Conservation (phyloP, 2,797 vertebrate genomes). For the Pipistrellus kuhlii region DNA sequence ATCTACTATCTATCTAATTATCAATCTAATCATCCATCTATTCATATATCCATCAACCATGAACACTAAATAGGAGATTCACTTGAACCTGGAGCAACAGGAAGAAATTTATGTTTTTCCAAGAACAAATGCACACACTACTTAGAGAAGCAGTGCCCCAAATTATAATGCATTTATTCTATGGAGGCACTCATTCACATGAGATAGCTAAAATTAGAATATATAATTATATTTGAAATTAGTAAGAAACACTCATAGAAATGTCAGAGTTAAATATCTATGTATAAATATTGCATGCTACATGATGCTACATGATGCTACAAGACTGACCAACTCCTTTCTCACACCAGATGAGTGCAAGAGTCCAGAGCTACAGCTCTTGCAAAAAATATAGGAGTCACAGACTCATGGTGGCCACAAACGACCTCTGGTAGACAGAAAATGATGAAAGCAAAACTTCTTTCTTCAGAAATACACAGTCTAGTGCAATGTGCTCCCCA, state of each 20-base stretch:
- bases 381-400: background rate
- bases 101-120: background rate
- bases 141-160: background rate
- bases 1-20: background rate
- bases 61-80: background rate
- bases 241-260: background rate
- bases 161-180: background rate
- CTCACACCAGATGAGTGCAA: background rate
- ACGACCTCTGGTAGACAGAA: background rate
- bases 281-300: background rate
- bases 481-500: background rate
- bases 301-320: too few species aligned
- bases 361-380: background rate
- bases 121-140: background rate
- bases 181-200: background rate
- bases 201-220: background rate
- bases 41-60: background rate
- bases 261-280: background rate
- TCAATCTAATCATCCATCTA: background rate
- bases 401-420: background rate
- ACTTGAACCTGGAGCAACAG: background rate
- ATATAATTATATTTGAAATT: background rate
- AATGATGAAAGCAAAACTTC: background rate
- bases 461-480: too few species aligned
- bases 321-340: background rate